Conservation (phyloP, 2,888 invertebrate species). For the Chironomus riparius region DNA sequence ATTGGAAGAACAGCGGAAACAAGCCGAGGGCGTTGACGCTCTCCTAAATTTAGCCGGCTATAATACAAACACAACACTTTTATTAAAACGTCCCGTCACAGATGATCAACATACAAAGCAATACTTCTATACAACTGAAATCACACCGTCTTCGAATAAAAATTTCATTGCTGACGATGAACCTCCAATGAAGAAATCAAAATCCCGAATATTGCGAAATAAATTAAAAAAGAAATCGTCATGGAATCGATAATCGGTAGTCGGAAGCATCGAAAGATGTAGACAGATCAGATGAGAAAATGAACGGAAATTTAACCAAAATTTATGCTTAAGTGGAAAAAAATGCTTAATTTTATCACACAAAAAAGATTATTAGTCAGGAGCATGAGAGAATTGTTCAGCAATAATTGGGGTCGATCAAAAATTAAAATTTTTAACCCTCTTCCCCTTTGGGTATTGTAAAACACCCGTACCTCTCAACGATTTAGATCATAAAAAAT, state of each 20-base stretch:
- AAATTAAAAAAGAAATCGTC: conserved; percentile 40
- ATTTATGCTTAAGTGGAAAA: neutral
- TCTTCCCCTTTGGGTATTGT: no score
- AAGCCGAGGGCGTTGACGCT: conserved; percentile 71
- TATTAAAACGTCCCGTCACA: conserved; percentile 39
- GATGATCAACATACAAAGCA: conserved; percentile 34
- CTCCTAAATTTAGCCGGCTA: conserved; percentile 65
- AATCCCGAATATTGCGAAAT: conserved; percentile 38
- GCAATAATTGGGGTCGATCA: neutral
- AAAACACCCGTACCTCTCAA: no score
- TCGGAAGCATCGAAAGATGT: neutral
- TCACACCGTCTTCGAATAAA: neutral
- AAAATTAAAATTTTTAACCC: no score
- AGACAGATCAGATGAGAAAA: neutral
- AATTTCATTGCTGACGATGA: neutral
- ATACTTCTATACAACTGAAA: conserved; percentile 24
- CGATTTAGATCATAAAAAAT: no score
- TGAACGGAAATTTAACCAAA: neutral
- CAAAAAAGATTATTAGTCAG: no score
- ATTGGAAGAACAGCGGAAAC: conserved; percentile 58
- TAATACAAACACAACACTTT: conserved; percentile 37
- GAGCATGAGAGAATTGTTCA: neutral
- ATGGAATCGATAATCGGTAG: conserved; percentile 38
- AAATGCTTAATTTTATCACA: neutral
- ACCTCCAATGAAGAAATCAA: conserved; percentile 36